A percentile compares a stretch with the other conserved stretches of the same genome.
phyloP scores from a whole-genome alignment of 2,113 vertebrate genomes.

The Corynorhinus townsendii region DNA sequence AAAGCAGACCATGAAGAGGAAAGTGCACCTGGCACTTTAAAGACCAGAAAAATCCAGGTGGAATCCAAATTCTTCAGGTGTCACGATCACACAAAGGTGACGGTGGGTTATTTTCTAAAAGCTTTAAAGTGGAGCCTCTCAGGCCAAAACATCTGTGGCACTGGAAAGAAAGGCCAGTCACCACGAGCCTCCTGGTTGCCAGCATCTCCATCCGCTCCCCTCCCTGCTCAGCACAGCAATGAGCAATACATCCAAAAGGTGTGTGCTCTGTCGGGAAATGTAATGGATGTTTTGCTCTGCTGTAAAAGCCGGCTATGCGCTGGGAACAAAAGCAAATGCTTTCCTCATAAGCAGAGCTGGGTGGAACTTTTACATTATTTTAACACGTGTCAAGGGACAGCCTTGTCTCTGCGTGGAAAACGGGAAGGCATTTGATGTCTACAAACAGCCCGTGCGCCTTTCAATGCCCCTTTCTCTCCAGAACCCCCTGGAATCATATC shows the following conservation, averaged over 20 bases:
- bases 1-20: not conserved
- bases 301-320: not conserved
- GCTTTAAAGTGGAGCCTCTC: not conserved
- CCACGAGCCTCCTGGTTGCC: not conserved
- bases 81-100: not conserved
- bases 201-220: not conserved
- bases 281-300: not conserved
- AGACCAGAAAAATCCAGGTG: not conserved
- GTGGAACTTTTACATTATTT: slow-evolving; percentile 13
- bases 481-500: not conserved
- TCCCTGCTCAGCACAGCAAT: not conserved
- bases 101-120: not conserved
- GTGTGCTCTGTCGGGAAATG: not conserved
- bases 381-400: not conserved
- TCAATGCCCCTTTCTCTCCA: not conserved
- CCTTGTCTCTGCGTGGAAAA: not conserved
- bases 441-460: not conserved
- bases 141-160: not conserved
- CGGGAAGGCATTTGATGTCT: not conserved
- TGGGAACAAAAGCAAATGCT: slow-evolving; percentile 31
- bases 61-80: not conserved
- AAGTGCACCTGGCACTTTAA: not conserved
- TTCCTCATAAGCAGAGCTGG: not conserved
- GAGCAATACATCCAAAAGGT: not conserved
- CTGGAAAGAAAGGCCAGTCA: not conserved